Evolutionary conservation across 2,888 invertebrate species (phyloP), one percentile per base, ranked within the genome.

Genomic region (Coecobrya sp.): DNA sequence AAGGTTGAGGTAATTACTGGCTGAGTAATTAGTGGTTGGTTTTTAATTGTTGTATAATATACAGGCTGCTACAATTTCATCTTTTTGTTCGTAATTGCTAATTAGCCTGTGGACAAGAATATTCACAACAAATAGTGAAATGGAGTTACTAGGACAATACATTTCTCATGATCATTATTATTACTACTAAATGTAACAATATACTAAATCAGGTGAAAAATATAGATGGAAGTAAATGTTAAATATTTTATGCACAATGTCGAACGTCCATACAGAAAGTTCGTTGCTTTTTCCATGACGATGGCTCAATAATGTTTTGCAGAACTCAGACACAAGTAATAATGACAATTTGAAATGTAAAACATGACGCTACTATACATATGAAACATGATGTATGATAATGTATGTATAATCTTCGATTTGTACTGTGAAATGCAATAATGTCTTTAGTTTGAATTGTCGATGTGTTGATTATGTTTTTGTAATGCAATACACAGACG

Each of bases 151-250:
- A 25, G 62, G 25, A 11, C 62, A 62, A 25, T 25, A 62, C 62
- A 62, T 62, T 62, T 62, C 62, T 62, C 62, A 62, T 62, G 5
- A 62, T 62, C 62, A 8, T 10, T 1, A 62, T 62, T 62, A 62
- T 10, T 62, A 19, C 19, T 7, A 59, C n/a, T 19, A 42, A 42
- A 4, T 42, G n/a, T 36, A n/a, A 19, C 55, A 0, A 62, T 7
- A 22, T 25, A 62, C 62, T 62, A 62, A 62, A 62, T 62, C 11
- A 62, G 25, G 62, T 22, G 25, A 25, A 62, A 62, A 62, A 62
- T 62, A 62, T 62, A 62, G 25, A 22, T 62, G 0, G 22, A 62
- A 22, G 1, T 7, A 49, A 49, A 49, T 49, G 13, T n/a, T n/a
- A n/a, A n/a, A n/a, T n/a, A n/a, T n/a, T n/a, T n/a, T n/a, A n/a